These are phyloP conservation scores for Bombylius discolor DNA, from an alignment of 2,888 invertebrate species.

Conservation along the genomic window DNA sequence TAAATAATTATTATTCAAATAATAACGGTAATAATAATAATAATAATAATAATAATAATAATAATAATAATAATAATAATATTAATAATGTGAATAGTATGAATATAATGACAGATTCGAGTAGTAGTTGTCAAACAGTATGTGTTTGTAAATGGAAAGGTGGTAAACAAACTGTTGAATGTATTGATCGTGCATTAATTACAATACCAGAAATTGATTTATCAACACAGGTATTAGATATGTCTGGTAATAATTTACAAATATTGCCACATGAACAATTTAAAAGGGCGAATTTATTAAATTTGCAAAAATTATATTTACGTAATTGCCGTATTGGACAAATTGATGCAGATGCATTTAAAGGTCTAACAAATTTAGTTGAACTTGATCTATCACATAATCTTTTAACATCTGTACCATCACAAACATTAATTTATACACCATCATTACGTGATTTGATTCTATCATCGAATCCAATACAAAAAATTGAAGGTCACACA, in stretches of 20 bases:
- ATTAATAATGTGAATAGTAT: conserved; percentile 12
- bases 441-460: conserved; percentile 72
- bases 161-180: conserved; percentile 86
- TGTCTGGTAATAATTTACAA: conserved; percentile 77
- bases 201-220: conserved; percentile 77
- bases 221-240: conserved; percentile 81
- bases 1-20: conserved; percentile 13
- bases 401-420: conserved; percentile 66
- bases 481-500: conserved; percentile 61
- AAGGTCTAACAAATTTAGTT: conserved; percentile 75
- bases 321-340: conserved; percentile 72
- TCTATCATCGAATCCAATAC: conserved; percentile 68
- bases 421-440: conserved; percentile 62
- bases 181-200: conserved; percentile 68
- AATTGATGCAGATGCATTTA: conserved; percentile 73
- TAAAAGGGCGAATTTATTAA: conserved; percentile 63
- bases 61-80: conserved; percentile 16
- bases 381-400: conserved; percentile 81
- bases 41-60: conserved; percentile 5
- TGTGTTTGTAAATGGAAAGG: conserved; percentile 91
- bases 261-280: conserved; percentile 73
- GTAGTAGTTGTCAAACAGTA: conserved; percentile 52
- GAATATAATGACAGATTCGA: conserved; percentile 8
- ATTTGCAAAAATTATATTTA: conserved; percentile 76
- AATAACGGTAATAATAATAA: conserved; percentile 12